Conservation (phyloP, 2,888 invertebrate genomes). For the Polydrusus tereticollis region DNA sequence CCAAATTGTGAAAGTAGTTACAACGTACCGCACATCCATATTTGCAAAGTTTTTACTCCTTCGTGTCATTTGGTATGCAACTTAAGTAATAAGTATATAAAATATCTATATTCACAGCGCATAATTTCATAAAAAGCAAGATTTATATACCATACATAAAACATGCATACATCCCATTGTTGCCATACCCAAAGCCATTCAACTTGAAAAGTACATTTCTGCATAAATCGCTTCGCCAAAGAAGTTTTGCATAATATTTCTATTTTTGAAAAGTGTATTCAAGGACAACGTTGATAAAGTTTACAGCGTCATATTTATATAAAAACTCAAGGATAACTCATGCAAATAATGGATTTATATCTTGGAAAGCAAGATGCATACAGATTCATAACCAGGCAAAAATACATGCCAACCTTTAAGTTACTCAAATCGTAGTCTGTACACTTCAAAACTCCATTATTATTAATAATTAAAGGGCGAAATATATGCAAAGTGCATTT, state of each 20-base stretch:
- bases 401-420: too few relatives aligned
- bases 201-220: slow-evolving; percentile 10
- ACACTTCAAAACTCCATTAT: too few relatives aligned
- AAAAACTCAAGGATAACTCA: too few relatives aligned
- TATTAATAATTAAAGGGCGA: too few relatives aligned
- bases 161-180: slow-evolving; percentile 19
- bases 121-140: slow-evolving; percentile 5
- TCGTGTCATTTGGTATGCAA: slow-evolving; percentile 14
- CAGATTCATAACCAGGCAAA: too few relatives aligned
- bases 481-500: too few relatives aligned
- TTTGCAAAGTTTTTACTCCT: slow-evolving; percentile 1
- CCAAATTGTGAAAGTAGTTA: neutral
- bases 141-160: slow-evolving; percentile 19
- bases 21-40: neutral
- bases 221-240: slow-evolving; percentile 5
- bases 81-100: slow-evolving; percentile 8
- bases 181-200: slow-evolving; percentile 13
- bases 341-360: too few relatives aligned
- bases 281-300: neutral
- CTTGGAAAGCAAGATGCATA: too few relatives aligned
- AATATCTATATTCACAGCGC: slow-evolving; percentile 2
- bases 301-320: neutral
- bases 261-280: neutral
- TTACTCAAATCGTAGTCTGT: too few relatives aligned
- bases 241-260: neutral